Conservation (phyloP, 2,113 vertebrate genomes). For the Carassius gibelio region DNA sequence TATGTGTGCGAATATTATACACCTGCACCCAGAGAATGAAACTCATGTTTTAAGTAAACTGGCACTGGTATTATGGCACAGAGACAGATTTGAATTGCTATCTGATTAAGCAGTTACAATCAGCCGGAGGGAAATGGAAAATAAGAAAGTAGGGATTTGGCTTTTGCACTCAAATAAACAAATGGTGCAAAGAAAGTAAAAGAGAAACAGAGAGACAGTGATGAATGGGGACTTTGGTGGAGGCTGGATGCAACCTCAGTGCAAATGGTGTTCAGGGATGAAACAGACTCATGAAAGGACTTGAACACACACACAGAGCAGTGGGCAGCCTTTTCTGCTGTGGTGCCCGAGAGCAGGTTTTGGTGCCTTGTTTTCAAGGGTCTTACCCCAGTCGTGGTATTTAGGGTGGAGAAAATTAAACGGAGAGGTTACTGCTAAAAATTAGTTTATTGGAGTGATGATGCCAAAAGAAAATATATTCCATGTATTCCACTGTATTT, state of each 20-base stretch:
- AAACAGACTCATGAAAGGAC: background rate
- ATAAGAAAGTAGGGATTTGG: background rate
- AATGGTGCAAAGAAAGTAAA: background rate
- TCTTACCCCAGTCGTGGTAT: background rate
- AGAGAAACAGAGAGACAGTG: background rate
- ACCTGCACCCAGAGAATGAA: too few relatives aligned
- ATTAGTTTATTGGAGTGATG: background rate
- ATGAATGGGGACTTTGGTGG: background rate
- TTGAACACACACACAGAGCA: background rate
- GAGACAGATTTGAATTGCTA: background rate
- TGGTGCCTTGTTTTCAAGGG: too few relatives aligned
- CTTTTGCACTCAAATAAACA: background rate
- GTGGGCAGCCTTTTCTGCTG: too few relatives aligned
- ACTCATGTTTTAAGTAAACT: too few relatives aligned
- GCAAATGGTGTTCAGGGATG: background rate
- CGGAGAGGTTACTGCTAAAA: background rate
- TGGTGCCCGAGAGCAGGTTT: too few relatives aligned
- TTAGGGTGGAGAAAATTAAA: background rate
- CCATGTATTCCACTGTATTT: background rate
- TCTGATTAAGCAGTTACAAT: background rate
- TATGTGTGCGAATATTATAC: too few relatives aligned
- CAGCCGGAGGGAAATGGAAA: background rate
- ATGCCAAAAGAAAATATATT: background rate
- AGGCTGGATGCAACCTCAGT: background rate
- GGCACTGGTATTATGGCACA: background rate